A percentile compares a stretch with the other conserved stretches of the same genome.
Conservation (phyloP, 1,140 invertebrate genomes). For the Drosophila orosa region DNA sequence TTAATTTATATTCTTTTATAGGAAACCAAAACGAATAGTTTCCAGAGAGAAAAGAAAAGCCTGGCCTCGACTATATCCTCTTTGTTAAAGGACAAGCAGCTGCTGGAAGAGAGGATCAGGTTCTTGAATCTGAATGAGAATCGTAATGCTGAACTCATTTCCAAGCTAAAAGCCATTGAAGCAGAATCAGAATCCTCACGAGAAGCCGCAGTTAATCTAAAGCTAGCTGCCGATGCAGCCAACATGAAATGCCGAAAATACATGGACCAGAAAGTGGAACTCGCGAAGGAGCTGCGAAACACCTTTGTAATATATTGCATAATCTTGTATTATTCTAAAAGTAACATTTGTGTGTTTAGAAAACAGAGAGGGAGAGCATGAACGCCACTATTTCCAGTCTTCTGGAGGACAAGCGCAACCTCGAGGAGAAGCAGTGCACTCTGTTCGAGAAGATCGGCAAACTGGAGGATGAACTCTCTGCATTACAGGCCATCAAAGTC, state of each 20-base stretch:
- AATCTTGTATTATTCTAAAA: too few species aligned
- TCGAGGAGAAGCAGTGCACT: conserved; percentile 59
- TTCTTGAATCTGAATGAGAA: background rate
- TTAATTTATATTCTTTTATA: background rate
- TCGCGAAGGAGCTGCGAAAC: conserved; percentile 23
- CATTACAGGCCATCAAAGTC: background rate
- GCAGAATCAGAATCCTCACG: background rate
- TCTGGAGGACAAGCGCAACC: conserved; percentile 55
- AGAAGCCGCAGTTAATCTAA: background rate
- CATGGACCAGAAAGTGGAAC: background rate
- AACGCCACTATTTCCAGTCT: conserved; percentile 51
- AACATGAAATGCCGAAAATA: background rate
- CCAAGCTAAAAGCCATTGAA: background rate
- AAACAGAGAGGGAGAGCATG: conserved; percentile 29
- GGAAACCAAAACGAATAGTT: background rate
- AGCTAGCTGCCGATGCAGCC: background rate
- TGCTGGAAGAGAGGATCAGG: background rate
- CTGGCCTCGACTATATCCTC: background rate
- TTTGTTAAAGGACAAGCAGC: background rate
- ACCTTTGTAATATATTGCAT: conserved; percentile 21
- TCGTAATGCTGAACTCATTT: background rate
- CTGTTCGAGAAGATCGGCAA: conserved; percentile 43
- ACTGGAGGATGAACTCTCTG: conserved; percentile 35
- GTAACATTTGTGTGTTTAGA: conserved; percentile 11
- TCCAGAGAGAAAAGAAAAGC: background rate